Percentiles rank a stretch among this genome's conserved stretches.
phyloP scores from a whole-genome alignment of 2,113 vertebrate species.

The Callocephalon fimbriatum region DNA sequence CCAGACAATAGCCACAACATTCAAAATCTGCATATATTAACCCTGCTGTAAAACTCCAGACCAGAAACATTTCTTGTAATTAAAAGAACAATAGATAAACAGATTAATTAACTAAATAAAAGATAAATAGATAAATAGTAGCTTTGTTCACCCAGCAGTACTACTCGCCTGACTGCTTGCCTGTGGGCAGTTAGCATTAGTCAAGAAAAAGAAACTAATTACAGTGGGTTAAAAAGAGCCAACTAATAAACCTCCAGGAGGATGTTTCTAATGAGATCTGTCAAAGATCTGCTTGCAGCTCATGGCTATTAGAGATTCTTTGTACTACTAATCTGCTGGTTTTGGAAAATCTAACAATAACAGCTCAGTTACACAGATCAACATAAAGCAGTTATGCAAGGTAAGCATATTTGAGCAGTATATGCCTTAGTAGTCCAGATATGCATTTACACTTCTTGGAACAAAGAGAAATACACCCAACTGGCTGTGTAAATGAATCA shows the following conservation, averaged over 20 bases:
- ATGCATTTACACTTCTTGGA: neutral
- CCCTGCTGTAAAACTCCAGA: neutral
- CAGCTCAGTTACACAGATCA: neutral
- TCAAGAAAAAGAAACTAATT: neutral
- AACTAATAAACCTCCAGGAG: neutral
- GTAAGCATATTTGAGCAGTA: neutral
- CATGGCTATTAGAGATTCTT: neutral
- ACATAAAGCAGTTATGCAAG: neutral
- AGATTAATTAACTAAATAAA: neutral
- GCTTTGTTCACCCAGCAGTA: neutral
- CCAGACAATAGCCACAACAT: neutral
- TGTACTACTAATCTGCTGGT: neutral
- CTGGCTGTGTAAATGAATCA: neutral
- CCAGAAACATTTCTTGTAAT: neutral
- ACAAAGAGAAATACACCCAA: neutral
- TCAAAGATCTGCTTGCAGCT: neutral
- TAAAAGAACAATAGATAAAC: neutral
- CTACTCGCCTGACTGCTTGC: neutral
- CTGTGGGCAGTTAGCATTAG: neutral
- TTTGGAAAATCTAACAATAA: neutral
- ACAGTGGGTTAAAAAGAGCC: neutral
- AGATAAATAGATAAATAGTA: neutral
- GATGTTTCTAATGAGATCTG: neutral
- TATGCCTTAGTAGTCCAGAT: neutral
- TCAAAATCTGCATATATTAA: neutral